Evolutionary conservation across 1,140 invertebrate species (phyloP), one percentile per base, ranked within the genome.

Genomic region (Luehdorfia chinensis): DNA sequence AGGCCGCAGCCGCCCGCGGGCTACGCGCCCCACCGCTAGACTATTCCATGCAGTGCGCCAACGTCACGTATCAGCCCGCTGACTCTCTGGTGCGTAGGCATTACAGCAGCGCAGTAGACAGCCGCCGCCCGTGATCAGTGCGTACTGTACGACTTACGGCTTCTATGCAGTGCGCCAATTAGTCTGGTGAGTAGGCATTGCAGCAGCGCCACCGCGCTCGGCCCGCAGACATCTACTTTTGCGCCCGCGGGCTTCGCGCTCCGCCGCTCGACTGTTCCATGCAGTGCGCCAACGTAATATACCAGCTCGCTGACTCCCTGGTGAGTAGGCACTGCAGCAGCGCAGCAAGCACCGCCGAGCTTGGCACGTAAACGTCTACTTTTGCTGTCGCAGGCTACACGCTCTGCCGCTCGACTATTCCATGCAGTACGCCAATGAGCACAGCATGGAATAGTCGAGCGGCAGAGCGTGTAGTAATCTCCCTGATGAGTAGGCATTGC

Each of bases 181-280:
- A n/a, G n/a, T n/a, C n/a, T n/a, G n/a, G n/a, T n/a, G n/a, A n/a
- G n/a, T n/a, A n/a, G n/a, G n/a, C n/a, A n/a, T n/a, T n/a, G n/a
- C n/a, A n/a, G n/a, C n/a, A n/a, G 89, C 2, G 87, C 88, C 62
- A 79, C 89, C 18, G 88, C 90, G 0, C 75, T 91, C 44, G 91
- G 91, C 13, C 83, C 87, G 1, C 90, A 84, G 48, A 66, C 66
- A 0, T 75, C 75, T 1, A 76, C 77, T n/a, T n/a, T n/a, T n/a
- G n/a, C 1, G 78, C 75, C 0, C 39, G 39, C 0, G 77, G 77
- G 0, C 47, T 78, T 4, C 34, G 70, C 9, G 57, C 69, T 0
- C 75, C 73, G 0, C 70, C 77, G 0, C 37, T 80, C 2, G 46
- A 55, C n/a, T 41, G 74, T 7, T 49, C 65, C 1, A 27, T 44